Evolutionary conservation across 2,888 invertebrate genomes (phyloP), one percentile per base, ranked within the genome.

Genomic region (Drosophila nr. fundita): DNA sequence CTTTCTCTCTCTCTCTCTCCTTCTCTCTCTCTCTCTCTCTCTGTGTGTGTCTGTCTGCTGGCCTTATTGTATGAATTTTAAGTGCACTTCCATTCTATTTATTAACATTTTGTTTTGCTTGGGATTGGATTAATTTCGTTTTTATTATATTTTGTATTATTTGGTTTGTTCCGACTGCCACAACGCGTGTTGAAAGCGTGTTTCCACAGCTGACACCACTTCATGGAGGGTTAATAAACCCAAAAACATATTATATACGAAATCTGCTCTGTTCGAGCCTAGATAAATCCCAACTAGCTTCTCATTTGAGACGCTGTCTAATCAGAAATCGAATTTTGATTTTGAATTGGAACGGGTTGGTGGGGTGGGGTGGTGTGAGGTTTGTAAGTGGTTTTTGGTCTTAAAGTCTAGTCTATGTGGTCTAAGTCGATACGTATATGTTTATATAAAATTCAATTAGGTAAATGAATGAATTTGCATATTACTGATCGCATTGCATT

Each of bases 111-210:
- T 57, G 49, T 24, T 55, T 54, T 61, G 50, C 34, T 15, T 65
- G 34, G 62, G 42, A 62, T 70, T 76, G 74, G 63, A 69, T 75
- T 75, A 27, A 76, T 65, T 64, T 70, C 60, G 58, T 55, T 62
- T 30, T 48, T 42, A 57, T 60, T 24, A n/a, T 13, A 38, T 55
- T 21, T 15, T 45, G 18, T 6, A 50, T 29, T 27, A 38, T 55
- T 59, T 40, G 24, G 24, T 61, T 69, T 75, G 76, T 70, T 54
- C 21, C 30, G 57, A 36, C 24, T 45, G 13, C 32, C 36, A 10
- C 34, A 40, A 38, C 64, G 75, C 76, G 76, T 70, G 75, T 70
- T 40, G 58, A 27, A 70, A 54, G 76, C 76, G 74, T 74, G 76
- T 63, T 29, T 11, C 63, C 48, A 49, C 40, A 61, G 61, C 65